Evolutionary conservation across 2,113 vertebrate genomes (phyloP).

Genomic region (Martes martes): DNA sequence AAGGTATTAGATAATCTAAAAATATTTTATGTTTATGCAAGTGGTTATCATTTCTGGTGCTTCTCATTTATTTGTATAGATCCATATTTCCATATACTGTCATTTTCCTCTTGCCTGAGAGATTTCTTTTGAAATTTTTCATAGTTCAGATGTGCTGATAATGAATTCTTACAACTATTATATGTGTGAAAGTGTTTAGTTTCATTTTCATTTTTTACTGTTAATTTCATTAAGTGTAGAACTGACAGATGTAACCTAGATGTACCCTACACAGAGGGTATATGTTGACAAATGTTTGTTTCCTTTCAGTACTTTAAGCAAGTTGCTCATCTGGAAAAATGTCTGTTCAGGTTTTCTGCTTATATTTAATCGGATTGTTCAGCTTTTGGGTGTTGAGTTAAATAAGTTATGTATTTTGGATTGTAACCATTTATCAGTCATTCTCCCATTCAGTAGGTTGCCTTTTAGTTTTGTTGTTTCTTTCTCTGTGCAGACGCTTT

Average conservation of each 20-base stretch:
- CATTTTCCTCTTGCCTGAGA: neutral
- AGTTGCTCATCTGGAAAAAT: neutral
- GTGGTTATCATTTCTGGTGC: neutral
- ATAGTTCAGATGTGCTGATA: neutral
- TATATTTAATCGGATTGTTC: neutral
- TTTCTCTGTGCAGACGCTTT: neutral
- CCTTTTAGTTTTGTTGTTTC: neutral
- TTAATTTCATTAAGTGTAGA: neutral
- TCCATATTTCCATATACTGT: neutral
- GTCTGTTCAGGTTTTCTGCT: neutral
- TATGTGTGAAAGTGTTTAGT: neutral
- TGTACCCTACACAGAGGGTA: neutral
- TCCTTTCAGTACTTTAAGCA: slow-evolving; percentile 5
- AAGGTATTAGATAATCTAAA: neutral
- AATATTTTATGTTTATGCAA: neutral
- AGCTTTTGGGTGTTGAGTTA: neutral
- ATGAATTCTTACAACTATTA: neutral
- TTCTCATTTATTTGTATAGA: neutral
- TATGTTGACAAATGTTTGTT: neutral
- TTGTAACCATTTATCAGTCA: neutral
- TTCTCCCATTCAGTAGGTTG: neutral
- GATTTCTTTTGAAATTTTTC: neutral
- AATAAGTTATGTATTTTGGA: neutral
- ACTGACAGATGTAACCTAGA: neutral
- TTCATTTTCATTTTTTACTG: neutral